Conservation (phyloP, 2,888 invertebrate species). For the Megalurothrips usitatus region DNA sequence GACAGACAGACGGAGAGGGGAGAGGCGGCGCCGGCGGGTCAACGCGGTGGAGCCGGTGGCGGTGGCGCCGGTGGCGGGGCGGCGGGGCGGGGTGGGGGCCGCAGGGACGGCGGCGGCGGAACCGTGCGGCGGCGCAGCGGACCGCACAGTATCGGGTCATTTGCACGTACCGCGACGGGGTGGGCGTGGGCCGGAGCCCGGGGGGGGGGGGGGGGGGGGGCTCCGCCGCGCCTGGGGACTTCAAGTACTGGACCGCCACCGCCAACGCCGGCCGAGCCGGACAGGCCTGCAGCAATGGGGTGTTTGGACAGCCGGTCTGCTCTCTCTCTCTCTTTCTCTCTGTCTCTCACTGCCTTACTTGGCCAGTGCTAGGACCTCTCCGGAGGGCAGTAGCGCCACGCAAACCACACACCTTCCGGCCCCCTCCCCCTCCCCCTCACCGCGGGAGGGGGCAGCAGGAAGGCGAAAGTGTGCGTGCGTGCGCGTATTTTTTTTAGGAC, state of each 20-base stretch:
- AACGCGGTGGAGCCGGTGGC: background rate
- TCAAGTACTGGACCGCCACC: too few species aligned
- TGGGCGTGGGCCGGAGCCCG: background rate
- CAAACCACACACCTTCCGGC: too few species aligned
- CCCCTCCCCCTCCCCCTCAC: too few species aligned
- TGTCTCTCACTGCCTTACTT: background rate
- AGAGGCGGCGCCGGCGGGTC: background rate
- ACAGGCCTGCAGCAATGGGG: background rate
- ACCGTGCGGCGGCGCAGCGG: too few species aligned
- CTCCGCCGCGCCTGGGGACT: too few species aligned
- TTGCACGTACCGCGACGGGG: background rate
- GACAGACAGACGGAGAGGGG: background rate
- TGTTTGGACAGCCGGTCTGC: background rate
- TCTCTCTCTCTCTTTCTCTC: background rate
- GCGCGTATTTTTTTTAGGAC: too few species aligned
- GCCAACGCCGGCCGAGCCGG: too few species aligned
- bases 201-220: background rate
- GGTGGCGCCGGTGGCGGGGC: background rate
- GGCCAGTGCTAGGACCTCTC: too few species aligned
- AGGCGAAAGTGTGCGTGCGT: too few species aligned
- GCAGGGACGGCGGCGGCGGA: background rate
- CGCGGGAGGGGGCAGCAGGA: too few species aligned
- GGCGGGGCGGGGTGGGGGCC: background rate
- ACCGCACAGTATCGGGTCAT: background rate
- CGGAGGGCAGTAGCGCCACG: too few species aligned